phyloP scores from a whole-genome alignment of 2,888 invertebrate genomes.

The Uropetala carovei region DNA sequence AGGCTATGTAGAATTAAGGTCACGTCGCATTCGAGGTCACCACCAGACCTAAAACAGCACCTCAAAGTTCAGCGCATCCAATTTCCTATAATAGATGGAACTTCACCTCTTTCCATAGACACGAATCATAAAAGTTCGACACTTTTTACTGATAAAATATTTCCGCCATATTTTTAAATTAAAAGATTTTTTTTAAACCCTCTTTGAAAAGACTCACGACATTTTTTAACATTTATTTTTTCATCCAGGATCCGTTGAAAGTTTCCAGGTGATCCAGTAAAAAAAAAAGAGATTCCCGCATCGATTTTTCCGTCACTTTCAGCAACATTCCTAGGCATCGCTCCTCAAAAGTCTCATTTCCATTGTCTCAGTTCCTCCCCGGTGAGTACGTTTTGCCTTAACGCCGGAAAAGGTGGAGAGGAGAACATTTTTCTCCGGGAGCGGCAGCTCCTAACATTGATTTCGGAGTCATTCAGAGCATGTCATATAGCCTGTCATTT shows the following conservation, averaged over 20 bases:
- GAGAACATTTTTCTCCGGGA: not conserved
- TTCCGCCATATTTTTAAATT: no score
- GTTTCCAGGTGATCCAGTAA: not conserved
- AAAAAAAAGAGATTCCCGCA: not conserved
- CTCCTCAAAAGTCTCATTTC: conserved; percentile 10
- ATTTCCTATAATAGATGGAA: no score
- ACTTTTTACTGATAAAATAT: not conserved
- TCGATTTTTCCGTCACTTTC: conserved; percentile 8
- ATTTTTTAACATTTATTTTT: not conserved
- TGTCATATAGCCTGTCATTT: not conserved
- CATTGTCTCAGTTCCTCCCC: not conserved
- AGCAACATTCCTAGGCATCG: not conserved
- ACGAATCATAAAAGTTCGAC: not conserved
- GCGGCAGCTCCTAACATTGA: not conserved
- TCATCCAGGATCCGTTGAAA: not conserved
- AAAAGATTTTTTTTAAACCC: no score
- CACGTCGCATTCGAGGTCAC: no score
- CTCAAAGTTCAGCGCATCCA: no score
- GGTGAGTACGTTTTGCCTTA: not conserved
- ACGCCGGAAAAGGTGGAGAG: not conserved
- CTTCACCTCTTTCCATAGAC: not conserved
- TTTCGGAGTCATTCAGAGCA: not conserved
- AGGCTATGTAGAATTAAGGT: no score
- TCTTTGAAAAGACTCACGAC: no score
- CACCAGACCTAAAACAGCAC: no score